Evolutionary conservation across 2,888 invertebrate species (phyloP), one percentile per base, ranked within the genome.

Genomic region (Zygogramma bicolorata): DNA sequence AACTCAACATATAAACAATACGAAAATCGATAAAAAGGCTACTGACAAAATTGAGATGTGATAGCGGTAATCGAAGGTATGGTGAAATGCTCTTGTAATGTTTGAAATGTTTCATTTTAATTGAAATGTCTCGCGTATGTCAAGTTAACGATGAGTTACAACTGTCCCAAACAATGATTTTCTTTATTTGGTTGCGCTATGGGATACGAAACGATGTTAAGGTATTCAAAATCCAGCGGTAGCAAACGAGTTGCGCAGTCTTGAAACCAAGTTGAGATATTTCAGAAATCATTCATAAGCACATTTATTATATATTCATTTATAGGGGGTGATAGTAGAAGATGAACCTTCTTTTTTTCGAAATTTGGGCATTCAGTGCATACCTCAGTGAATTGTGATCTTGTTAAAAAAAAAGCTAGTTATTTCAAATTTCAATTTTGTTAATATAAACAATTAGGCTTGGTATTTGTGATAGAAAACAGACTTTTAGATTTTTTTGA

Each of bases 101-200:
- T 6, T 53, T 25, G n/a, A 27, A 53, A 25, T 53, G 27, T 22
- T 6, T 62, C 15, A 22, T 42, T 20, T 63, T 69, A 58, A 69
- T 69, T 69, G 69, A 69, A 63, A 63, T 69, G 63, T 69, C 68
- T 63, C 57, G 62, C 69, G 58, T 42, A 69, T 31, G 49, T 69
- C 69, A 29, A 63, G 62, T 69, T 63, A 57, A 69, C 58, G 34
- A 53, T 63, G 58, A 63, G 49, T 69, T 53, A 49, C 60, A 68
- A 60, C 61, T 53, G 42, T 69, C 58, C 42, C 22, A 38, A 61
- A 42, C 20, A 5, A 49, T 63, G 68, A 69, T 69, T 69, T 46
- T 46, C 20, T 63, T 42, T 42, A 62, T 62, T 62, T 25, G 62
- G 42, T 27, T 40, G 42, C 62, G 2, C 15, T 42, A 27, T 40